Base-by-base conservation (phyloP, 2,888 invertebrate genomes). In the Pyrrhosoma nymphula region DNA sequence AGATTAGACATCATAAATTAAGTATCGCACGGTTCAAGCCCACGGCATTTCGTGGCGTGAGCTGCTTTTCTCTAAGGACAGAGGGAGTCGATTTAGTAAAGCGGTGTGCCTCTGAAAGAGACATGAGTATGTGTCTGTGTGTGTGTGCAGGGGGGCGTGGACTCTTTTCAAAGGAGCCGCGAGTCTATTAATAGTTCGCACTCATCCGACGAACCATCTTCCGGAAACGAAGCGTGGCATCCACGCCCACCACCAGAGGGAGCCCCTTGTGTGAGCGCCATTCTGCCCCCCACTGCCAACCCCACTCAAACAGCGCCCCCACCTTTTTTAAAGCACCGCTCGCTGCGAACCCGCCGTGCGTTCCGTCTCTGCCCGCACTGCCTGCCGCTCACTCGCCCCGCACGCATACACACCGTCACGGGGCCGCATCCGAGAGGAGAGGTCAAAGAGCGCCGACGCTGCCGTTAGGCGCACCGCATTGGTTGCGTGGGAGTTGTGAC, bases 181-280 rank as follows among this genome's bases (percentile, higher is more conserved):
- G 26, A 47, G 47, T 93, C 93, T 93, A 93, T 93, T 93, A 93
- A 93, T 93, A 93, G 93, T 93, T 93, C 75, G 69, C 93, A 93
- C 93, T 93, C 93, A 75, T 75, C 93, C 69, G 93, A 55, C 55
- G 93, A 93, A 93, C 93, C 93, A 93, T 93, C 93, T 75, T 69
- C 47, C 63, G 93, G 93, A 93, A 93, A 93, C 93, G 93, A 93
- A 69, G 63, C 93, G 93, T 26, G 69, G 69, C 93, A 69, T 69
- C 23, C 47, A 23, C 69, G 69, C 69, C 93, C 55, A 47, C 93
- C 60, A 60, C 10, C 60, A 20, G 60, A 16, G 60, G 23, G 47
- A 26, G 10, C 3, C 35, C 30, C 39, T 69, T 60, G 39, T 60
- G 20, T 60, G 20, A 60, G 60, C 60, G 16, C 16, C 60, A 47